Percentiles rank a stretch among this genome's conserved stretches.
Evolutionary conservation across 2,888 invertebrate genomes (phyloP).

Genomic region (Phengaris arion): DNA sequence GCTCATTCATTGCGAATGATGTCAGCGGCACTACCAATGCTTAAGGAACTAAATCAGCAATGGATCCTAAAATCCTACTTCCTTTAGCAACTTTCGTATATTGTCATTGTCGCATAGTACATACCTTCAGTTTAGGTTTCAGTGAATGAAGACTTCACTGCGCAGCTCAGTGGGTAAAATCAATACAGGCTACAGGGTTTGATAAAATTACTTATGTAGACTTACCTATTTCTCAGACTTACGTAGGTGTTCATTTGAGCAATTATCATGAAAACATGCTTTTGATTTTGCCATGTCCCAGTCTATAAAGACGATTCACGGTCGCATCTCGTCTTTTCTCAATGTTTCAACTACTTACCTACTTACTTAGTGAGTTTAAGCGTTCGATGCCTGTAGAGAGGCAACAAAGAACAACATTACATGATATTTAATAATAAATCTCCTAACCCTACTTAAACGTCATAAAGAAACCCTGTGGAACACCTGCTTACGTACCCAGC

Average conservation of each 20-base stretch:
- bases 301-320: not conserved
- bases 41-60: not conserved
- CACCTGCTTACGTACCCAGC: too few relatives aligned
- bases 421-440: too few relatives aligned
- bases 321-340: too few relatives aligned
- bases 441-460: too few relatives aligned
- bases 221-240: not conserved
- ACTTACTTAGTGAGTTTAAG: too few relatives aligned
- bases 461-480: too few relatives aligned
- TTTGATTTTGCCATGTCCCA: not conserved
- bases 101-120: constrained; percentile 2
- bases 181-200: constrained; percentile 33
- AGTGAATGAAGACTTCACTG: constrained; percentile 35
- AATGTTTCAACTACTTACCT: too few relatives aligned
- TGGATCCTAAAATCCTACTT: not conserved
- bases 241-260: not conserved
- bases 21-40: not conserved
- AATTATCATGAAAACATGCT: constrained; percentile 10
- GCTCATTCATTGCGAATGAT: not conserved
- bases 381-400: too few relatives aligned
- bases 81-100: not conserved
- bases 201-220: not conserved
- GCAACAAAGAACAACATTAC: too few relatives aligned
- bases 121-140: not conserved
- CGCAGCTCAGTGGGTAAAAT: constrained; percentile 36